phyloP scores from a whole-genome alignment of 2,113 vertebrate genomes.

The Todiramphus saurophagus region DNA sequence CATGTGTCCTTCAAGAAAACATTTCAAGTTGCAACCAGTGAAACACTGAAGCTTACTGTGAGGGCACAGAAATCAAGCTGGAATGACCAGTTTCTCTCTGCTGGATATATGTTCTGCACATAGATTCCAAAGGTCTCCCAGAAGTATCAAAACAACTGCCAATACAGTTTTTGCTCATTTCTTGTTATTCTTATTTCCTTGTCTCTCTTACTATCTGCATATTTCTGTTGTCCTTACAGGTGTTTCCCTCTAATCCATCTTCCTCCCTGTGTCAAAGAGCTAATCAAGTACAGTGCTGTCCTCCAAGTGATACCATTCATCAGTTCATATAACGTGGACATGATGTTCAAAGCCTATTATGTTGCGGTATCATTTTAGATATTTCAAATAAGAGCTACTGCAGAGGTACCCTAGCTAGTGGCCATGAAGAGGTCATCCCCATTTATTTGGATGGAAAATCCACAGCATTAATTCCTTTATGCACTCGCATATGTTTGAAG shows the following conservation, averaged over 20 bases:
- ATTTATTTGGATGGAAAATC: neutral
- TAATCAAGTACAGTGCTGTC: neutral
- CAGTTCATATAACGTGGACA: fast-evolving
- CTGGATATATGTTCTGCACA: neutral
- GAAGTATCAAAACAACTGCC: neutral
- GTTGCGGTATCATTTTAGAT: neutral
- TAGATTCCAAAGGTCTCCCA: neutral
- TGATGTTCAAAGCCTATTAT: neutral
- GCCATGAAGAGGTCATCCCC: neutral
- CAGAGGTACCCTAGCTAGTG: neutral
- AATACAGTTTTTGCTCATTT: neutral
- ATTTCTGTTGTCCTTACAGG: neutral
- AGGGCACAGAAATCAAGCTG: neutral
- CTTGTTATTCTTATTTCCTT: neutral
- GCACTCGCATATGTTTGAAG: neutral
- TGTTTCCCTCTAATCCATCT: neutral
- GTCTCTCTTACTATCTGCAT: neutral
- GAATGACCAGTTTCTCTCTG: neutral
- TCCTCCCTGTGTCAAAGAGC: neutral
- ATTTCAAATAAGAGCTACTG: neutral
- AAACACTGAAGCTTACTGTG: neutral
- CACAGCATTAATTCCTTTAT: neutral
- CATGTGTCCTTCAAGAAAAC: neutral
- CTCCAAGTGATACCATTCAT: neutral
- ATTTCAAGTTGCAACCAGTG: neutral